Evolutionary conservation across 2,113 vertebrate genomes (phyloP), one percentile per base, ranked within the genome.

Genomic region (Boulengeromyrus knoepffleri): DNA sequence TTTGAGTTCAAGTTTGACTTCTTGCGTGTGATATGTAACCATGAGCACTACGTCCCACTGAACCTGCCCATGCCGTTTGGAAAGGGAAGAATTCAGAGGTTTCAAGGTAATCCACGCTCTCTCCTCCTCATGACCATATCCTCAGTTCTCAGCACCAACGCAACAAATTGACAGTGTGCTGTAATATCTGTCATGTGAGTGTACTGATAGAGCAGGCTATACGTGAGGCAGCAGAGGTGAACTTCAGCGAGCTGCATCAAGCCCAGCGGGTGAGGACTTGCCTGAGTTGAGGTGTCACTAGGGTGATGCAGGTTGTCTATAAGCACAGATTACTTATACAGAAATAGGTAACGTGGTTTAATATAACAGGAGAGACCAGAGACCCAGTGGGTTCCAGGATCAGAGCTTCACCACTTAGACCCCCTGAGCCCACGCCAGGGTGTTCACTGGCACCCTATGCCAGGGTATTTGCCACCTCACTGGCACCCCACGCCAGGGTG

Each of bases 1-100:
- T 99, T 97, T 91, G 99, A 99, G 93, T 98, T 98, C 96, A 99
- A 98, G 94, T 99, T 99, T 95, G 99, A 99, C 94, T 99, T 99
- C 96, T 97, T 99, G 91, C 97, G 96, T 27, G 99, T 99, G 5
- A 96, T 98, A 70, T 99, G 98, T 92, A 99, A 97, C 95, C 99
- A 99, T 5, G 99, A 99, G 89, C 98, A 99, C 94, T 99, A 98
- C 83, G 96, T 99, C 74, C 98, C 99, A 47, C 93, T 99, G 93
- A 99, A 99, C 94, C 96, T 99, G 92, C 97, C 99, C n/a, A 99
- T 99, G 97, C 97, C 97, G 0, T 99, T 99, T 95, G 98, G 97
- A 92, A 99, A 99, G 92, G 98, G 98, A 89, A 95, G 99, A 85
- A 97, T 99, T 94, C 95, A 97, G 93, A 96, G 98, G 94, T 99